A percentile compares a stretch with the other conserved stretches of the same genome.
Evolutionary conservation across 2,113 vertebrate species (phyloP).

Genomic region (Colius striatus): DNA sequence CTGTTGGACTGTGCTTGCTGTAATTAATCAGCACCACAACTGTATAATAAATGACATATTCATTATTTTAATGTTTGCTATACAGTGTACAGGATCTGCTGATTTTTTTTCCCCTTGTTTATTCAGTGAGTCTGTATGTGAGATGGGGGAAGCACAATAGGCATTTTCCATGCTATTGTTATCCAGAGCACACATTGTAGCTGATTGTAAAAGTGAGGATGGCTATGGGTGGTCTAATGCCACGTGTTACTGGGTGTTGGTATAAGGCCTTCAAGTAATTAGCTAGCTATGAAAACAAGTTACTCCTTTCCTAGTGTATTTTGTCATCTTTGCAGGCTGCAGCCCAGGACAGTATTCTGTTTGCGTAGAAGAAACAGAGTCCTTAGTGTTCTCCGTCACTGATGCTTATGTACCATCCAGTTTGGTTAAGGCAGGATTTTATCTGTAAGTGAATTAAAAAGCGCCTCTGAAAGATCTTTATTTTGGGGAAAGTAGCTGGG

Average conservation of each 20-base stretch:
- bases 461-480: slow-evolving; percentile 10
- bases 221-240: background rate
- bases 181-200: background rate
- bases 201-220: background rate
- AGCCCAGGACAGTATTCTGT: background rate
- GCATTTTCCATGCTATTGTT: background rate
- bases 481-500: background rate
- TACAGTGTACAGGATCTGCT: background rate
- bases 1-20: background rate
- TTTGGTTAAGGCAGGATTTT: slow-evolving; percentile 32
- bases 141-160: background rate
- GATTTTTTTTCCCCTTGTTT: background rate
- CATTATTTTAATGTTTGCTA: background rate
- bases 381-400: background rate
- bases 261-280: background rate
- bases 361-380: background rate
- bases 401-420: background rate
- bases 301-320: slow-evolving; percentile 6
- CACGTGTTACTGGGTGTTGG: background rate
- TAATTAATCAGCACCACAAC: background rate
- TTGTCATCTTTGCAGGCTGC: background rate
- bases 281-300: background rate
- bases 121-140: background rate
- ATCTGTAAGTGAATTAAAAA: slow-evolving; percentile 29
- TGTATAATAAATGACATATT: background rate